phyloP scores from a whole-genome alignment of 2,888 invertebrate genomes.

The Schizaphis graminum region DNA sequence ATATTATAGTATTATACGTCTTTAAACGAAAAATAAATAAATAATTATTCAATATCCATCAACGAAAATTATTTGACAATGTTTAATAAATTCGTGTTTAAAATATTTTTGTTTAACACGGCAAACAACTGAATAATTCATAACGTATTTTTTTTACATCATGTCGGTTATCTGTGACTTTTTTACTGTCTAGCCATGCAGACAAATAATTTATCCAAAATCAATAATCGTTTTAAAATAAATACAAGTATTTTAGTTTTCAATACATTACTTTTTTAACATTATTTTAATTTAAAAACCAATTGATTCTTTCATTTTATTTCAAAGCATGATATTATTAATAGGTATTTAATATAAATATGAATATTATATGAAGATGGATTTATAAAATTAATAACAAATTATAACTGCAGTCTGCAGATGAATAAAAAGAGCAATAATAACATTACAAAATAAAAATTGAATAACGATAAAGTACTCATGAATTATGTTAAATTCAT shows the following conservation, averaged over 20 bases:
- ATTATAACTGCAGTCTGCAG: background rate
- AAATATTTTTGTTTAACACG: background rate
- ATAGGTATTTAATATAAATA: background rate
- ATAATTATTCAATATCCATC: background rate
- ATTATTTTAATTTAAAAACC: slow-evolving; percentile 1
- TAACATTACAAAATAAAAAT: slow-evolving; percentile 4
- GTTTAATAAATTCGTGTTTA: background rate
- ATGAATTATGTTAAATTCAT: background rate
- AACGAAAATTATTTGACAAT: background rate
- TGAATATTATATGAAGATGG: background rate
- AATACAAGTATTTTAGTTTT: slow-evolving; percentile 12
- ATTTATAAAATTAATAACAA: slow-evolving; percentile 2
- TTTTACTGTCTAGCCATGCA: slow-evolving; percentile 16
- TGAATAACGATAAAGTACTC: background rate
- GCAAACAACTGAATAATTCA: slow-evolving; percentile 28
- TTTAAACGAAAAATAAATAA: background rate
- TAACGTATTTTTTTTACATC: background rate
- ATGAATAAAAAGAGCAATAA: background rate
- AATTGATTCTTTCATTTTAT: background rate
- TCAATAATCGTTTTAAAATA: slow-evolving; percentile 17
- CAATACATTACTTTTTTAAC: background rate
- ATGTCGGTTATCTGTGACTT: background rate
- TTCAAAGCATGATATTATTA: background rate
- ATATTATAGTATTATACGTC: too few relatives aligned
- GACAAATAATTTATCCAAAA: slow-evolving; percentile 24